These are phyloP conservation scores for Leptinotarsa rubiginosa DNA, from an alignment of 2,888 invertebrate genomes.

Conservation along the genomic window DNA sequence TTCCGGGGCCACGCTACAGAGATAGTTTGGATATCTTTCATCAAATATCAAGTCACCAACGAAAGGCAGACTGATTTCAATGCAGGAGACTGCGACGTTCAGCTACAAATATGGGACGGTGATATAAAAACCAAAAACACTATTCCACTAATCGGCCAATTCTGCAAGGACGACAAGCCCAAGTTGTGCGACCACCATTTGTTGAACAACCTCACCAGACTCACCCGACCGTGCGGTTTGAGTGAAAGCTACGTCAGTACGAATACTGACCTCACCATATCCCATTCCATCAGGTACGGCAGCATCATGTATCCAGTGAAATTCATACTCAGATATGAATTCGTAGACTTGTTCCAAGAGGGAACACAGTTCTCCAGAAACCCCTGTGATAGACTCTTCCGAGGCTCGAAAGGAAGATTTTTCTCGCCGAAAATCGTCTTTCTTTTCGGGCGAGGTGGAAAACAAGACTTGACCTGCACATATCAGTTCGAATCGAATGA, in stretches of 20 bases:
- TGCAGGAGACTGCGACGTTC: slow-evolving; percentile 78
- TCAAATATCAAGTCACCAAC: slow-evolving; percentile 81
- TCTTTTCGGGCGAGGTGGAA: slow-evolving; percentile 84
- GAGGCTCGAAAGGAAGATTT: slow-evolving; percentile 69
- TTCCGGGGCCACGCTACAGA: slow-evolving; percentile 81
- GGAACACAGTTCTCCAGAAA: slow-evolving; percentile 74
- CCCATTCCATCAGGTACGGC: slow-evolving; percentile 82
- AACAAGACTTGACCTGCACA: slow-evolving; percentile 79
- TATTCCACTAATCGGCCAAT: slow-evolving; percentile 77
- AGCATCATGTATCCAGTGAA: slow-evolving; percentile 83
- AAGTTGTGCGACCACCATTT: slow-evolving; percentile 80
- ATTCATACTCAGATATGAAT: slow-evolving; percentile 85
- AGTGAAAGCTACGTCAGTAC: slow-evolving; percentile 83
- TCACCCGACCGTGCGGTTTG: slow-evolving; percentile 77
- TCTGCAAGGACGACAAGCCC: slow-evolving; percentile 82
- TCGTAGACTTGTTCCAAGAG: slow-evolving; percentile 80
- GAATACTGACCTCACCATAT: slow-evolving; percentile 79
- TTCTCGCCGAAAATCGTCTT: slow-evolving; percentile 84
- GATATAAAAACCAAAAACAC: slow-evolving; percentile 66
- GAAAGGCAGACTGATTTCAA: slow-evolving; percentile 72
- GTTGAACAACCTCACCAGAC: slow-evolving; percentile 77
- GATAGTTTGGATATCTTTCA: slow-evolving; percentile 86
- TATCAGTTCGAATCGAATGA: slow-evolving; percentile 80
- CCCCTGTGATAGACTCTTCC: slow-evolving; percentile 74
- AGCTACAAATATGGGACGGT: slow-evolving; percentile 81